Conservation (phyloP, 2,888 invertebrate genomes). For the Stratiomys singularior region DNA sequence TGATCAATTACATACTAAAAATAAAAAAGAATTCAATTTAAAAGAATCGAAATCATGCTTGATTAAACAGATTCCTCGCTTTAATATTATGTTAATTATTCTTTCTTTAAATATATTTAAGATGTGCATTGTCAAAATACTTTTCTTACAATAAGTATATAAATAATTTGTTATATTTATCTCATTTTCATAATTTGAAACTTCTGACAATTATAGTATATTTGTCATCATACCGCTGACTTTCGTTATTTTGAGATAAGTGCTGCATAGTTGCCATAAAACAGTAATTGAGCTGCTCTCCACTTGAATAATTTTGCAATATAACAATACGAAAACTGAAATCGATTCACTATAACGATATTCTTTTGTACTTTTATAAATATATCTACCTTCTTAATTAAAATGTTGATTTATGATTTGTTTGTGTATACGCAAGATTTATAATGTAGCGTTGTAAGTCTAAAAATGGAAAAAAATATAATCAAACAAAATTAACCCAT, state of each 20-base stretch:
- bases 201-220: background rate
- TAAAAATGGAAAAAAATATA: background rate
- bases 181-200: background rate
- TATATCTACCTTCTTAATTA: background rate
- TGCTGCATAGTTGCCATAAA: slow-evolving; percentile 23
- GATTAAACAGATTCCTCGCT: too few species aligned
- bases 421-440: slow-evolving; percentile 10
- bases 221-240: background rate
- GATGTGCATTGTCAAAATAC: slow-evolving; percentile 12
- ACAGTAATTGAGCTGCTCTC: background rate
- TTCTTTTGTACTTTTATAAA: slow-evolving; percentile 34
- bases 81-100: too few species aligned
- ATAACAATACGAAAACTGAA: background rate
- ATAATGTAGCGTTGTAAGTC: background rate
- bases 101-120: background rate
- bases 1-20: too few species aligned
- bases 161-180: slow-evolving; percentile 12
- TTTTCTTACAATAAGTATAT: background rate
- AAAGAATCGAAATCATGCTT: too few species aligned
- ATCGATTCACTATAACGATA: slow-evolving; percentile 2
- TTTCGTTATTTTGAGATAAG: background rate
- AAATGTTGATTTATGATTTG: slow-evolving; percentile 11
- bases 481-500: background rate
- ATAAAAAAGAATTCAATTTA: too few species aligned
- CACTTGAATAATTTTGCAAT: background rate